Percentiles rank a stretch among this genome's conserved stretches.
Evolutionary conservation across 2,888 invertebrate genomes (phyloP).

Genomic region (Erannis defoliaria): DNA sequence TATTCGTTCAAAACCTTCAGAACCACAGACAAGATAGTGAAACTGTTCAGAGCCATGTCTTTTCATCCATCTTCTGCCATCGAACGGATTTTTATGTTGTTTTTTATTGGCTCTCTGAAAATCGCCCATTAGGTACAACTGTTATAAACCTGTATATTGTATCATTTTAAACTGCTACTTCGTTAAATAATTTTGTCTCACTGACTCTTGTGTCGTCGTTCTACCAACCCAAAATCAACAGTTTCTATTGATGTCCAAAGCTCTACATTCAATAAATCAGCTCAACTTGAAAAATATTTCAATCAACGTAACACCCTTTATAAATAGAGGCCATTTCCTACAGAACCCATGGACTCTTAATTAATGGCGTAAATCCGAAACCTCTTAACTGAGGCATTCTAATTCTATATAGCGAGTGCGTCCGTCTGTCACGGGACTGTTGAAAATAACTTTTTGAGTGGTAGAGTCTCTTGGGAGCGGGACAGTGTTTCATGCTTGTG

Average conservation of each 20-base stretch:
- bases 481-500: background rate
- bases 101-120: no score
- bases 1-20: no score
- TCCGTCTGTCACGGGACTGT: conserved; percentile 48
- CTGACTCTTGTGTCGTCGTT: background rate
- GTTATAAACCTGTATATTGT: no score
- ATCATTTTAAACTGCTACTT: no score
- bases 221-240: conserved; percentile 6
- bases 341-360: conserved; percentile 38
- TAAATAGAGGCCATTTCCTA: conserved; percentile 49
- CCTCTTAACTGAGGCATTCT: conserved; percentile 51
- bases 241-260: conserved; percentile 18
- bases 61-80: no score
- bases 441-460: conserved; percentile 51
- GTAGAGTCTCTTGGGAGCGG: conserved; percentile 37
- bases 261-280: conserved; percentile 37
- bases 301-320: conserved; percentile 44
- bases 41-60: no score
- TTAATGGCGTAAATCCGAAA: conserved; percentile 48
- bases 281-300: conserved; percentile 37
- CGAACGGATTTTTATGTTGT: no score
- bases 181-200: background rate
- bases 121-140: no score
- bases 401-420: conserved; percentile 47
- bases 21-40: no score